Conservation (phyloP, 1,140 invertebrate species). For the Drosophila pachea region DNA sequence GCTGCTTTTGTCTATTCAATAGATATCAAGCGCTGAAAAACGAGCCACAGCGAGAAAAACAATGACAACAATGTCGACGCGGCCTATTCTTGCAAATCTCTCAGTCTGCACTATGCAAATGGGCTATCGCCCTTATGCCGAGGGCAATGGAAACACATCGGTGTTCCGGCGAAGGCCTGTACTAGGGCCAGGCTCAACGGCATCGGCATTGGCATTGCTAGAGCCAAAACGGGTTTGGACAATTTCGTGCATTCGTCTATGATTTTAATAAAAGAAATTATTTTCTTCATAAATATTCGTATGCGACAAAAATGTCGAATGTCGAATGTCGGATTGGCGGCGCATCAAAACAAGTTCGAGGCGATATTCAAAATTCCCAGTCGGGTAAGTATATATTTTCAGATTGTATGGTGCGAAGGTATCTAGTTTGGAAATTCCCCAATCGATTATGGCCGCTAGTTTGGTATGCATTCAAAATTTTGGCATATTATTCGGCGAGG, state of each 20-base stretch:
- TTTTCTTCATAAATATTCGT: constrained; percentile 61
- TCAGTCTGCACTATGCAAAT: constrained; percentile 59
- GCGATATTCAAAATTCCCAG: constrained; percentile 33
- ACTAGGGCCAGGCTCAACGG: constrained; percentile 17
- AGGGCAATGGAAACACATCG: constrained; percentile 38
- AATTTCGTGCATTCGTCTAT: constrained; percentile 45
- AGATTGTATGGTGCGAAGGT: constrained; percentile 50
- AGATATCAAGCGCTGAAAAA: constrained; percentile 54
- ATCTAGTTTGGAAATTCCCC: constrained; percentile 69
- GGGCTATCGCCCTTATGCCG: constrained; percentile 29
- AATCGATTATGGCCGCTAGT: constrained; percentile 58
- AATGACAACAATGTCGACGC: constrained; percentile 42
- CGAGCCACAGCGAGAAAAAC: constrained; percentile 50
- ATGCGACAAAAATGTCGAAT: constrained; percentile 54
- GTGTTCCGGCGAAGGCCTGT: constrained; percentile 11
- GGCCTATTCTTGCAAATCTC: constrained; percentile 69
- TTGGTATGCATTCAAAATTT: constrained; percentile 21
- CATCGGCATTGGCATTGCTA: constrained; percentile 24
- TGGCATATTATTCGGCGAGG: constrained; percentile 24
- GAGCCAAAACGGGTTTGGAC: constrained; percentile 53
- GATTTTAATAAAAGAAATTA: constrained; percentile 65
- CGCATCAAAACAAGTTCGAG: constrained; percentile 61
- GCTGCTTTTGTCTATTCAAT: constrained; percentile 66
- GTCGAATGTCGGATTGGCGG: constrained; percentile 37
- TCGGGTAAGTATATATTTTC: constrained; percentile 52